Base-by-base conservation (phyloP, 1,140 invertebrate genomes). In the Pseudomyrmex flavicornis region DNA sequence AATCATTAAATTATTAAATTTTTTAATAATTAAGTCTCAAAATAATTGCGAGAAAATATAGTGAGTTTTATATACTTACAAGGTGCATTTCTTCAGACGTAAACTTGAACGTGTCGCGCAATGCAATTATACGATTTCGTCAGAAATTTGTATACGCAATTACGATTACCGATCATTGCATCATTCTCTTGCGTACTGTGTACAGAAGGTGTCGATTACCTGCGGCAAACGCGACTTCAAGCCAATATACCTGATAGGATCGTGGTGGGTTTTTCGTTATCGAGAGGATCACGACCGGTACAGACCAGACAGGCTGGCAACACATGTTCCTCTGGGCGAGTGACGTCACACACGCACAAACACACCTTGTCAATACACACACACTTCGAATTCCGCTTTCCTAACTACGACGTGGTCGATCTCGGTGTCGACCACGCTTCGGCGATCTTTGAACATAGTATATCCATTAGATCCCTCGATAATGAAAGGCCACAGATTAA, bases 251-350 rank as follows among this genome's bases (percentile, higher is more conserved):
- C 35, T 22, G 74, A 80, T 84, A 84, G 86, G 82, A 75, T 76
- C 63, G 56, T 26, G 13, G 15, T 54, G 48, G 54, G 85, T 88
- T 88, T 86, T 87, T 84, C 73, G 65, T 85, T 83, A 85, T 87
- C 74, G 85, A 88, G 85, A 88, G 83, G 86, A 90, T 89, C 76
- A 87, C 82, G 75, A 89, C 74, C 69, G 69, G 75, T 26, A 88
- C 89, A 75, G 79, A 82, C 84, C 85, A 91, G 89, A 90, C 89
- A 90, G 85, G 85, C 85, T 88, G 88, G 87, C 90, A 86, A 91
- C 83, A 79, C 65, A 69, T 88, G 87, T 88, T 80, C 69, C 79
- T 70, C 68, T 87, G 70, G 73, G 85, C 85, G 56, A 87, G 74
- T 92, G 90, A 91, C 89, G 88, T 92, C 90, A 89, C 61, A 84